phyloP scores from a whole-genome alignment of 2,888 invertebrate genomes.

The Megamerina dolium region DNA sequence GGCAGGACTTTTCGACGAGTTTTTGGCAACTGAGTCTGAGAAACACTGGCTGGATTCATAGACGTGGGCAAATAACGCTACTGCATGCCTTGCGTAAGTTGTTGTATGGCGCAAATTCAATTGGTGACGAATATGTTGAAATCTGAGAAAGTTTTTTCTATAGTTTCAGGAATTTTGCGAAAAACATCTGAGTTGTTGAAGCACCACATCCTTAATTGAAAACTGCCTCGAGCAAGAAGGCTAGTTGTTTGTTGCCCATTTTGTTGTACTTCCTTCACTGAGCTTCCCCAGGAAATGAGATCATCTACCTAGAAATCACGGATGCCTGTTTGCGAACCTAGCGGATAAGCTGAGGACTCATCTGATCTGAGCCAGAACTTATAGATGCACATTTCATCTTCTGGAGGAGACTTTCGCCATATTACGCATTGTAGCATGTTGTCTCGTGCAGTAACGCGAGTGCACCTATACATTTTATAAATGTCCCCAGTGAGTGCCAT shows the following conservation, averaged over 20 bases:
- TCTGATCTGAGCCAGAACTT: too few species aligned
- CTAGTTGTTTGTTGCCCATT: conserved; percentile 6
- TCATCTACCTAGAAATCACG: conserved; percentile 18
- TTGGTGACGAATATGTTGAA: conserved; percentile 7
- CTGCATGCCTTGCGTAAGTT: conserved; percentile 1
- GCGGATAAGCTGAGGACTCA: too few species aligned
- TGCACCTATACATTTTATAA: too few species aligned
- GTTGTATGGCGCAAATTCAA: conserved; percentile 1
- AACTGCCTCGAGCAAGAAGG: conserved; percentile 4
- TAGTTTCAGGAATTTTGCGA: neutral
- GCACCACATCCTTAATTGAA: conserved; percentile 13
- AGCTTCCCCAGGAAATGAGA: conserved; percentile 12
- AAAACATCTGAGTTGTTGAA: conserved; percentile 7
- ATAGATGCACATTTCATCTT: too few species aligned
- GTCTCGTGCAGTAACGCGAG: too few species aligned
- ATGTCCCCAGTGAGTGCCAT: too few species aligned
- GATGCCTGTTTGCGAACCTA: conserved; percentile 6
- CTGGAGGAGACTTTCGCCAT: too few species aligned
- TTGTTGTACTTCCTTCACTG: conserved; percentile 6
- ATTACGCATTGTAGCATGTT: too few species aligned
- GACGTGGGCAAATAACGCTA: conserved; percentile 8
- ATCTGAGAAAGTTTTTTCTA: too few species aligned
- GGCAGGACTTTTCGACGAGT: too few species aligned
- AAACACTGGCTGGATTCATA: conserved; percentile 11
- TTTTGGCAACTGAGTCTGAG: too few species aligned